These are phyloP conservation scores for Dicentrarchus labrax DNA, from an alignment of 2,113 vertebrate species.

Conservation along the genomic window DNA sequence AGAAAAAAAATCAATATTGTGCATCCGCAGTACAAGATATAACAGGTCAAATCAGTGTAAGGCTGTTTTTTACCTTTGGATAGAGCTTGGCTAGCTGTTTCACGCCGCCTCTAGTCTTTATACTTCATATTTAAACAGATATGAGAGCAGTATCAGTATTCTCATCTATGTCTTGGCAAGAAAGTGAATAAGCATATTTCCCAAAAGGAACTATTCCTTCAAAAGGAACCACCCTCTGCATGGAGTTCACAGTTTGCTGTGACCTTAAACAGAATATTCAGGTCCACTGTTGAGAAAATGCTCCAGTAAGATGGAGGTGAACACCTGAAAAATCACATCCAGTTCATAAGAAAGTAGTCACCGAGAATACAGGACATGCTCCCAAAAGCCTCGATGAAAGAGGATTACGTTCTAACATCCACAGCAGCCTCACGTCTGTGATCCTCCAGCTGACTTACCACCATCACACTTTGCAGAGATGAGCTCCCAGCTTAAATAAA, in stretches of 20 bases:
- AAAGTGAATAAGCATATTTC: neutral
- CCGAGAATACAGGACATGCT: constrained; percentile 18
- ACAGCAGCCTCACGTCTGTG: constrained; percentile 22
- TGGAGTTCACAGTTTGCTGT: neutral
- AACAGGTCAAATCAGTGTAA: too few relatives aligned
- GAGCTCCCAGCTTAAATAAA: constrained; percentile 63
- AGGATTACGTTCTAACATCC: constrained; percentile 38
- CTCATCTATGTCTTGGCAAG: neutral
- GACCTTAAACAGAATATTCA: neutral
- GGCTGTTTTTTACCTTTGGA: neutral
- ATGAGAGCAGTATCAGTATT: neutral
- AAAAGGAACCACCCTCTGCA: neutral
- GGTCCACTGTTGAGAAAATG: neutral
- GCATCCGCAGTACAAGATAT: too few relatives aligned
- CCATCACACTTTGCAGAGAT: constrained; percentile 44
- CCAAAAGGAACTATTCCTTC: neutral
- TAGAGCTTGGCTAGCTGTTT: neutral
- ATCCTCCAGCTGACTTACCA: constrained; percentile 45
- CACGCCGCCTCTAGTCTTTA: neutral
- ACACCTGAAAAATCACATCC: neutral
- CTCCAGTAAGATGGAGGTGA: neutral
- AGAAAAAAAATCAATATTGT: too few relatives aligned
- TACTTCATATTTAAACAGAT: neutral
- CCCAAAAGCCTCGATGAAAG: constrained; percentile 22
- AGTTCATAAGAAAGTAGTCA: constrained; percentile 19